Percentiles rank a stretch among this genome's conserved stretches.
These are phyloP conservation scores for Discoglossus pictus DNA, from an alignment of 2,797 vertebrate species.

Conservation along the genomic window DNA sequence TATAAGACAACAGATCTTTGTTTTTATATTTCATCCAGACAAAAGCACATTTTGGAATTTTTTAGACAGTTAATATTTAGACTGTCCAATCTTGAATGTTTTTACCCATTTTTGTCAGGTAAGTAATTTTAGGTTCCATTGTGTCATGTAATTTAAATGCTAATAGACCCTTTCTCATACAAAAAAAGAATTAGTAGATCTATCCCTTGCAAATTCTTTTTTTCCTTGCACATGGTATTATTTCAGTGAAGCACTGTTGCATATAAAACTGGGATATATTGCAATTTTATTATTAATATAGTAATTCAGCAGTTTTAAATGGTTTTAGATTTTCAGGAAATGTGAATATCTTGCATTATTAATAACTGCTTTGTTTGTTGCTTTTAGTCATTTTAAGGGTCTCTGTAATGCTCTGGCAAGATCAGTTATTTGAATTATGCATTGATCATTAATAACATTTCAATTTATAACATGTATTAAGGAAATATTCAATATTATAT, in stretches of 20 bases:
- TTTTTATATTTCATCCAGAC: constrained; percentile 5
- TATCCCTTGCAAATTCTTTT: constrained; percentile 34
- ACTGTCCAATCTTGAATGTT: constrained; percentile 16
- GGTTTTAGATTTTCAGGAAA: not conserved
- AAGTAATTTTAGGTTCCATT: constrained; percentile 3
- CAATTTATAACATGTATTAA: too few relatives aligned
- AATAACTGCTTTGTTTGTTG: too few relatives aligned
- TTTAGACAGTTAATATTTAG: constrained; percentile 23
- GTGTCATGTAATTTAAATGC: constrained; percentile 46
- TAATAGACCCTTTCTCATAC: constrained; percentile 24
- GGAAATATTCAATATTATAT: too few relatives aligned
- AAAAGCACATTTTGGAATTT: constrained; percentile 20
- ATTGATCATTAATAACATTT: too few relatives aligned
- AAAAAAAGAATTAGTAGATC: constrained; percentile 30
- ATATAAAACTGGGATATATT: constrained; percentile 7
- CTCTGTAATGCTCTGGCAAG: too few relatives aligned
- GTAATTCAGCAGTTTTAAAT: constrained; percentile 14
- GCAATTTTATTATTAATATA: constrained; percentile 15
- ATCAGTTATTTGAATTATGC: too few relatives aligned
- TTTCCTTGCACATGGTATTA: constrained; percentile 15
- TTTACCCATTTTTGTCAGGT: constrained; percentile 31
- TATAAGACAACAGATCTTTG: not conserved
- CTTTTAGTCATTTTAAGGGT: too few relatives aligned
- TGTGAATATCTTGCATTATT: too few relatives aligned
- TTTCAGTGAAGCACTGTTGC: constrained; percentile 16